Base-by-base conservation (phyloP, 2,888 invertebrate species). In the Calliphora vomitoria region DNA sequence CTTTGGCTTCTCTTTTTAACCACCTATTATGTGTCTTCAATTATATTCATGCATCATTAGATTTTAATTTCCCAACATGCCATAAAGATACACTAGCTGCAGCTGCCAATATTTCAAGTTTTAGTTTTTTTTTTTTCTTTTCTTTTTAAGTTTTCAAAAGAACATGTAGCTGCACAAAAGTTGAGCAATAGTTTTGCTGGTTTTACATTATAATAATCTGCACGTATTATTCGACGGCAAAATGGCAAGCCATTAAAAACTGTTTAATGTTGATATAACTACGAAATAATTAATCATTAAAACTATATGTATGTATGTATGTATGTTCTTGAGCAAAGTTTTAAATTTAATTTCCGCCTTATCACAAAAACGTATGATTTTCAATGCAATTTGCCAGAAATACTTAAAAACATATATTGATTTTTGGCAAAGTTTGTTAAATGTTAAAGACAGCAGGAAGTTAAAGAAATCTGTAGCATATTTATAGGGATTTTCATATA, bases 221-320 rank as follows among this genome's bases (percentile, higher is more conserved):
- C 31, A 78, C 11, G 68, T 64, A 38, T 31, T 66, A 41, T 78
- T 41, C 4, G 38, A 64, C 53, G 10, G 4, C 41, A 44, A 55
- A 55, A 55, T 6, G 6, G 50, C 35, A 55, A 55, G 20, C 5
- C n/a, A 18, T 55, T 58, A 31, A 25, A 47, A 35, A 64, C 6
- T 6, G 25, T n/a, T 41, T 6, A 4, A 50, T 64, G 18, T 38
- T 18, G 15, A 5, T 76, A 20, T 53, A 53, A 41, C 41, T 47
- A 6, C 8, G n/a, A 71, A 80, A 53, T 80, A 80, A 80, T 71
- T 80, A 80, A 71, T 80, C 71, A 71, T 80, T 50, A 38, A 35
- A 68, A 69, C 20, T 55, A 8, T 20, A n/a, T 55, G 25, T 5
- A 15, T 41, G 13, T 78, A 10, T 55, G 10, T 20, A n/a, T 55